Evolutionary conservation across 2,113 vertebrate species (phyloP), one percentile per base, ranked within the genome.

Genomic region (Pholis gunnellus): DNA sequence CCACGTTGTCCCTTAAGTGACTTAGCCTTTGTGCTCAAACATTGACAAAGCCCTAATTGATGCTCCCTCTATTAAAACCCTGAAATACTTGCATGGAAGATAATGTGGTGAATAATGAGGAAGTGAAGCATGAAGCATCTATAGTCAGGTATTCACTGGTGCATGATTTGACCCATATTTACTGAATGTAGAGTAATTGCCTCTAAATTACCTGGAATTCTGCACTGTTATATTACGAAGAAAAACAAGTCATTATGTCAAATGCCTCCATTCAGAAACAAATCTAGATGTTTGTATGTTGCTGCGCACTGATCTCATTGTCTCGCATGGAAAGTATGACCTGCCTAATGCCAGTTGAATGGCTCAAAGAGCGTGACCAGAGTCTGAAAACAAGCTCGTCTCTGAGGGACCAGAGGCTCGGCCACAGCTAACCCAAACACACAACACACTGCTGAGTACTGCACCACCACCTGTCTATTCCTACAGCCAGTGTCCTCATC

Each of bases 301-400:
- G n/a, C 56, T n/a, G 59, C 0, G 46, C 59, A 75, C 75, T 85
- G 78, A 79, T 85, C 72, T 84, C 83, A 86, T 80, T 72, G 27
- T 87, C 64, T 66, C 69, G 9, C 36, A 69, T 77, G 59, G 40
- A 84, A 76, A 89, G 57, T 20, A 48, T 13, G 2, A 57, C 66
- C 66, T 57, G 70, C 73, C 70, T 86, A 86, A 64, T 57, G 72
- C 40, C 72, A 40, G 20, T 1, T 78, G 67, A 86, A 59, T 56
- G 61, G 73, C 57, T 82, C 65, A 79, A 70, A 81, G 78, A 84
- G 81, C 27, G 6, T 85, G 72, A 75, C 81, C 67, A 64, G 70
- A 76, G 66, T 60, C 69, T 27, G n/a, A 83, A 88, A 87, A 88
- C 86, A 84, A 75, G 15, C 56, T 38, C 34, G 80, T 82, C 65